A percentile compares a stretch with the other conserved stretches of the same genome.
phyloP scores from a whole-genome alignment of 2,113 vertebrate species.

The Forbesichthys agassizii region DNA sequence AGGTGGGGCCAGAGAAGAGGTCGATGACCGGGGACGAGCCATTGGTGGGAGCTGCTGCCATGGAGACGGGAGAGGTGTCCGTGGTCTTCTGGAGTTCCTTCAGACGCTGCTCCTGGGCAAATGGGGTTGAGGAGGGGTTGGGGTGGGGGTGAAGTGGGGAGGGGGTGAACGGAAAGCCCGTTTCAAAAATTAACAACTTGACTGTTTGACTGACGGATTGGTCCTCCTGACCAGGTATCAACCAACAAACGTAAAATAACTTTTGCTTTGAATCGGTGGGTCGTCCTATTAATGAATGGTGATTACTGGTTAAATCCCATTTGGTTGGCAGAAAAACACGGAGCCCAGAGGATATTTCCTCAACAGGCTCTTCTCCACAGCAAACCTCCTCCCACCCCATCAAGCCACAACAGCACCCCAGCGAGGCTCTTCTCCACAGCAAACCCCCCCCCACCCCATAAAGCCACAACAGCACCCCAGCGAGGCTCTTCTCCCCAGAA shows the following conservation, averaged over 20 bases:
- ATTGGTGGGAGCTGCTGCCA: constrained; percentile 80
- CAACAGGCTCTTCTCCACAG: neutral
- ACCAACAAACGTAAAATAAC: too few relatives aligned
- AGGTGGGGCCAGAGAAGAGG: constrained; percentile 91
- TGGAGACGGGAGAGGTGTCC: constrained; percentile 86
- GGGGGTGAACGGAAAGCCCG: neutral
- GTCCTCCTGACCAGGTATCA: too few relatives aligned
- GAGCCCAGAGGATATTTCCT: too few relatives aligned
- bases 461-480: neutral
- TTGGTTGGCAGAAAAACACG: neutral
- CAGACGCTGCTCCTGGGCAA: constrained; percentile 87
- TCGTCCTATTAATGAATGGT: too few relatives aligned
- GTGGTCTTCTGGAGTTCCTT: constrained; percentile 94
- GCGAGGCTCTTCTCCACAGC: neutral
- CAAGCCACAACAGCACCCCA: neutral
- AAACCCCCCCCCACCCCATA: neutral
- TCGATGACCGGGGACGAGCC: constrained; percentile 84
- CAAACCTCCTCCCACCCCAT: neutral
- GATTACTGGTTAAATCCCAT: too few relatives aligned
- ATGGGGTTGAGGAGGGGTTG: neutral
- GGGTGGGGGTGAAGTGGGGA: neutral
- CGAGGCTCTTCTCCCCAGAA: neutral
- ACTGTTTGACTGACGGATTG: too few relatives aligned
- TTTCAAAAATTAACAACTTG: neutral
- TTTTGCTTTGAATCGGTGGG: too few relatives aligned